Evolutionary conservation across 1,140 invertebrate genomes (phyloP), one percentile per base, ranked within the genome.

Genomic region (Papilio helenus): DNA sequence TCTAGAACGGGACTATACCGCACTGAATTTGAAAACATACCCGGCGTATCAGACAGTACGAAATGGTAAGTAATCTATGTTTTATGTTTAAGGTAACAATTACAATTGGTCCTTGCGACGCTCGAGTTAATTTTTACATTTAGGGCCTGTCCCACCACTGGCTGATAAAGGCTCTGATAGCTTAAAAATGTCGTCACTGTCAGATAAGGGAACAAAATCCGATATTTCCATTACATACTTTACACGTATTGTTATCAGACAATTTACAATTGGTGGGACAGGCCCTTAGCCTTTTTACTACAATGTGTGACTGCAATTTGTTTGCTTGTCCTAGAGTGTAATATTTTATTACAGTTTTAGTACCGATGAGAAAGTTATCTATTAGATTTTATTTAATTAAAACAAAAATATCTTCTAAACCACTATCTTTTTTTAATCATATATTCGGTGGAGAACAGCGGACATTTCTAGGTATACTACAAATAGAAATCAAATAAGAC

Each of bases 21-120:
- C 83, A 7, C 91, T 97, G 14, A 95, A 96, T 72, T 89, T 98
- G 73, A 97, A 95, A 90, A 97, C 97, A 0, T 97, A 98, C 89
- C 97, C 97, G 7, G 92, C 92, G 39, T 95, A 96, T 55, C 97
- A 98, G 93, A 96, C 96, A 46, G 97, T 98, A 61, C 97, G 97
- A 96, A 96, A 97, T 96, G 97, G 97, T 98, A 95, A 97, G 97
- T 96, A 42, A 58, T 34, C 20, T 26, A 23, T n/a, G 34, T 39
- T 39, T 8, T 39, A 39, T 8, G 34, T 39, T 39, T 39, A 39
- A 7, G 4, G 34, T 39, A 39, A 8, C 0, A 39, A 8, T 39
- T 39, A 39, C 34, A 39, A 39, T 39, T 39, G 7, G 34, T 39
- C 34, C 34, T 39, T 39, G 34, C 5, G 34, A 39, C 34, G 34